These are phyloP conservation scores for Pomatorhinus ruficollis DNA, from an alignment of 2,113 vertebrate species.

Conservation along the genomic window DNA sequence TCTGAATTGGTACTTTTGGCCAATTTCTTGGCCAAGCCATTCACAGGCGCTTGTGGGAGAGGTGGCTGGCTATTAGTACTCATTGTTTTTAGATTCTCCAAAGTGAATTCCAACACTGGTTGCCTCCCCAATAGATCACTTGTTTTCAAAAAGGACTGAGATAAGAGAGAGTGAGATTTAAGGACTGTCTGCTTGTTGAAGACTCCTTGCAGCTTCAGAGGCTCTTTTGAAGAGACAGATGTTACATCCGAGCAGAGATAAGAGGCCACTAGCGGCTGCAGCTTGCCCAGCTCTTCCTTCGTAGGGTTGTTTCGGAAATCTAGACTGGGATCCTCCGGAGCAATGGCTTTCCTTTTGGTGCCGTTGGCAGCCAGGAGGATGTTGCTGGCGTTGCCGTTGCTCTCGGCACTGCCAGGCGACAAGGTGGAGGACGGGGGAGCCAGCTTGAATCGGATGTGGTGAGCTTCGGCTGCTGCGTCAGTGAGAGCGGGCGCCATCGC, in stretches of 20 bases:
- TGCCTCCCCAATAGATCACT: slow-evolving; percentile 86
- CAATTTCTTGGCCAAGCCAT: slow-evolving; percentile 94
- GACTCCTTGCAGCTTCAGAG: slow-evolving; percentile 93
- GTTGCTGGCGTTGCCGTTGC: slow-evolving; percentile 92
- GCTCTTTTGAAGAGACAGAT: slow-evolving; percentile 91
- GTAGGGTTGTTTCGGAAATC: slow-evolving; percentile 83
- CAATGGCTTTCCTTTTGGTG: slow-evolving; percentile 86
- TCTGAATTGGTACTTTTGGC: slow-evolving; percentile 82
- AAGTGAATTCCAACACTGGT: slow-evolving; percentile 90
- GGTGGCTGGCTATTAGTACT: slow-evolving; percentile 83
- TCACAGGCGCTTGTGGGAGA: slow-evolving; percentile 83
- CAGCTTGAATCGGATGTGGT: slow-evolving; percentile 99
- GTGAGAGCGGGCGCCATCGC: slow-evolving; percentile 99
- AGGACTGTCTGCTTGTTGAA: slow-evolving; percentile 94
- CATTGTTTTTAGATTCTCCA: slow-evolving; percentile 92
- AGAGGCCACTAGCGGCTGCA: slow-evolving; percentile 92
- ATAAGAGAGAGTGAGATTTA: slow-evolving; percentile 89
- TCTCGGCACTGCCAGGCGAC: slow-evolving; percentile 92
- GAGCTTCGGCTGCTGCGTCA: slow-evolving; percentile 99
- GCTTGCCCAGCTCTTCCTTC: slow-evolving; percentile 89
- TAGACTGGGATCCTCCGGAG: slow-evolving; percentile 83
- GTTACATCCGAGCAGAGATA: slow-evolving; percentile 95
- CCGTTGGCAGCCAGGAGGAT: slow-evolving; percentile 91
- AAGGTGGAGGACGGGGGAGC: slow-evolving; percentile 96
- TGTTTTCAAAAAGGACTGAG: slow-evolving; percentile 85